Base-by-base conservation (phyloP, 2,888 invertebrate genomes). In the Eristalis tenax region DNA sequence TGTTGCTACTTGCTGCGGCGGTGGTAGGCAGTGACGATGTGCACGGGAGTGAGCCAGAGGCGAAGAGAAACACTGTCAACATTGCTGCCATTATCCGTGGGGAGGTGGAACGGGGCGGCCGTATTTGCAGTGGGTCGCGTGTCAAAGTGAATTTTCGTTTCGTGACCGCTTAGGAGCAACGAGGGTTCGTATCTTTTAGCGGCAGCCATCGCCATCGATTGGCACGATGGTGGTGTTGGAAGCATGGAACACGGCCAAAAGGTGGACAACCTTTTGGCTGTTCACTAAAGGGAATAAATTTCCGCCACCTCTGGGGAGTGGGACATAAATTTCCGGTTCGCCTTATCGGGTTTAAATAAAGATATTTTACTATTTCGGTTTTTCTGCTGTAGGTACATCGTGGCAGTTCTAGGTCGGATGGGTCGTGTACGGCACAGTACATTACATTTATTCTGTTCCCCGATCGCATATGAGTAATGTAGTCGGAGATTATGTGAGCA, bases 61-160 rank as follows among this genome's bases (percentile, higher is more conserved):
- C 15, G 63, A 63, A 63, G 5, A 32, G 11, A 40, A 74, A 65
- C 40, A 65, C 32, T 65, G 74, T 74, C 65, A 56, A 66, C 65
- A 38, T 43, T 13, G 32, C 28, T 59, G 66, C 38, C 22, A 76
- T 35, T 69, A 22, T 68, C 23, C 32, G 4, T 18, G 32, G 63
- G 15, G 32, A 50, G 18, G 18, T 8, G 18, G 50, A 5, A 18
- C 8, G n/a, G 2, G 50, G 18, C 18, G 18, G 50, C 6, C n/a
- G 50, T 18, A 18, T 59, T 59, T 57, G 71, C 70, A 76, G 18
- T 73, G 43, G 76, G 81, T 85, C 76, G 73, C 81, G 35, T 85
- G 81, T 69, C 84, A 81, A 73, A 77, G 81, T 85, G 71, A 81
- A 81, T 76, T 81, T 81, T 69, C 81, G 71, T 77, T 79, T n/a